Percentiles rank a stretch among this genome's conserved stretches.
phyloP scores from a whole-genome alignment of 2,113 vertebrate genomes.

The Brevimyrus niger region DNA sequence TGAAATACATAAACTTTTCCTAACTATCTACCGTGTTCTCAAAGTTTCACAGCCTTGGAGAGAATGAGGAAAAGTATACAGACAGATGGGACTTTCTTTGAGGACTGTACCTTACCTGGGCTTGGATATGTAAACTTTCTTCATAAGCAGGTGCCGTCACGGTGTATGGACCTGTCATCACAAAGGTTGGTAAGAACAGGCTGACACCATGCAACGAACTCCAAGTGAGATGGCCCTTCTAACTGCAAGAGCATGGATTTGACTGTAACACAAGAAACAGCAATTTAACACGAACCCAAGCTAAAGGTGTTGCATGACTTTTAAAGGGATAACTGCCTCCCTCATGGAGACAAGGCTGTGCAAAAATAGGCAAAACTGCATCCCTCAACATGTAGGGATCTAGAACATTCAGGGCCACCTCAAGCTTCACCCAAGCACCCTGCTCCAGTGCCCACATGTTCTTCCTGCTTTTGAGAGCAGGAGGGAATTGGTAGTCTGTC shows the following conservation, averaged over 20 bases:
- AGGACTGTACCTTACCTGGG: background rate
- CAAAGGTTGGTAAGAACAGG: slow-evolving; percentile 32
- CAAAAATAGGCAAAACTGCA: background rate
- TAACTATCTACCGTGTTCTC: background rate
- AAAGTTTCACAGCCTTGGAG: background rate
- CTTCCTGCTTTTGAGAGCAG: background rate
- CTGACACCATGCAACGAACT: background rate
- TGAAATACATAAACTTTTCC: background rate
- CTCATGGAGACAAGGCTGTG: background rate
- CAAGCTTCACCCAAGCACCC: background rate
- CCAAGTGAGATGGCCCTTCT: background rate
- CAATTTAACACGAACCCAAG: background rate
- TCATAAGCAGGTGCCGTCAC: slow-evolving; percentile 9
- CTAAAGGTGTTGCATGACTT: background rate
- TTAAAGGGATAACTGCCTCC: background rate
- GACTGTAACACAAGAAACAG: background rate
- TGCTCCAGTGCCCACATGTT: background rate
- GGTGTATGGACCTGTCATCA: slow-evolving; percentile 25
- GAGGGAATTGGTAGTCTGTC: background rate
- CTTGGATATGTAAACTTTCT: background rate
- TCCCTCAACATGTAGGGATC: background rate
- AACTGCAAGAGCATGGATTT: background rate
- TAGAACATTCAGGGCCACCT: background rate
- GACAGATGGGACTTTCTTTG: background rate
- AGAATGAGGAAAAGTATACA: background rate